A percentile compares a stretch with the other conserved stretches of the same genome.
Evolutionary conservation across 2,797 vertebrate genomes (phyloP).

Genomic region (Microcaecilia unicolor): DNA sequence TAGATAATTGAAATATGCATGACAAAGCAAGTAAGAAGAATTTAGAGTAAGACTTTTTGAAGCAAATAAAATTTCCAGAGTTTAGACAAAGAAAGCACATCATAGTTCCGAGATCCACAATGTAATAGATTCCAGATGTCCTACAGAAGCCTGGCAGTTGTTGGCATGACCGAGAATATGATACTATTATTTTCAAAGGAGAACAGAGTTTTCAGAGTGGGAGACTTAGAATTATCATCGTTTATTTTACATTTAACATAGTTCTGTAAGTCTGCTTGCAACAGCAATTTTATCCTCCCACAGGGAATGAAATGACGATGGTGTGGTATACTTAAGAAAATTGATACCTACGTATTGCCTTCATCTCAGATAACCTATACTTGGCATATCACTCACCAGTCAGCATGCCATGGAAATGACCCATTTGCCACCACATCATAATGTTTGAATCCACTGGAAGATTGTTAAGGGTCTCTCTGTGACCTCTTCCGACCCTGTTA

Average conservation of each 20-base stretch:
- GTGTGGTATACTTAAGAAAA: conserved; percentile 1
- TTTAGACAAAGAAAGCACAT: not conserved
- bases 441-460: conserved; percentile 3
- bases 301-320: not conserved
- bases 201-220: not conserved
- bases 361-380: not conserved
- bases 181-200: not conserved
- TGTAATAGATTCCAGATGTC: not conserved
- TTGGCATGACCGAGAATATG: not conserved
- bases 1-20: not conserved
- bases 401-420: not conserved
- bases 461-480: not conserved
- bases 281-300: conserved; percentile 2
- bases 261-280: not conserved
- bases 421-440: not conserved
- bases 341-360: not conserved
- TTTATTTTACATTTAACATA: conserved; percentile 2
- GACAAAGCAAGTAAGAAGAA: not conserved
- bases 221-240: not conserved
- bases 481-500: not conserved
- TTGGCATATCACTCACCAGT: conserved; percentile 4
- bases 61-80: not conserved
- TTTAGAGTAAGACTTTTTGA: not conserved
- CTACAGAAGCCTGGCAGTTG: not conserved
- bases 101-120: not conserved